Base-by-base conservation (phyloP, 1,140 invertebrate genomes). In the Stratiolaelaps scimitus region DNA sequence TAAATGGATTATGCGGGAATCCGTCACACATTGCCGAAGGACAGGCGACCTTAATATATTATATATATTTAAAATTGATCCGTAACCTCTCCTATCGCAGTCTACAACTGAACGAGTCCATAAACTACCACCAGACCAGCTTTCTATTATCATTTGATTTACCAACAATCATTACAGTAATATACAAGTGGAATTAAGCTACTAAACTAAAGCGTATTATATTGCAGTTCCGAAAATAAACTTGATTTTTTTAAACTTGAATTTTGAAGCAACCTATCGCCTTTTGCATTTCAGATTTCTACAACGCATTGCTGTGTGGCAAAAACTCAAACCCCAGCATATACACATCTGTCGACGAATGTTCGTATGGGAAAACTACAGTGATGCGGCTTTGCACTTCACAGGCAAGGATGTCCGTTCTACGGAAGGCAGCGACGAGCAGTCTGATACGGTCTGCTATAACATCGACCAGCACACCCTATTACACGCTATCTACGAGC, bases 391-490 rank as follows among this genome's bases (percentile, higher is more conserved):
- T 15, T 10, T 60, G 23, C 26, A 60, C 10, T 60, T 60, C 53
- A 26, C 26, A 2, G 53, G 53, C 23, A 4, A 4, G 15, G 53
- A 60, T 5, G 13, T 10, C 23, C 26, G 26, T 34, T 15, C 2
- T 29, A 34, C 26, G 1, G 53, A 60, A 26, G 47, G 15, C 19
- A 26, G 13, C 53, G 23, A 29, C n/a, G 53, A 17, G 2, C 15
- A 26, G 6, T 40, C 34, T 4, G 20, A 60, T 34, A 26, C 23
- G 1, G 53, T 60, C 34, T 60, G 53, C 23, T 60, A 20, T 23
- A 60, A 60, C 26, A 15, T 60, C 6, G 53, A 60, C 10, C 53
- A 60, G 53, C 53, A 60, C 20, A 34, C 53, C n/a, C 34, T 60
- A 34, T 34, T 60, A 4, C 23, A 60, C 10, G 53, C 53, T 2